Conservation (phyloP, 37 sponge, comb jelly and placozoan species). For the Theonella swinhoei region DNA sequence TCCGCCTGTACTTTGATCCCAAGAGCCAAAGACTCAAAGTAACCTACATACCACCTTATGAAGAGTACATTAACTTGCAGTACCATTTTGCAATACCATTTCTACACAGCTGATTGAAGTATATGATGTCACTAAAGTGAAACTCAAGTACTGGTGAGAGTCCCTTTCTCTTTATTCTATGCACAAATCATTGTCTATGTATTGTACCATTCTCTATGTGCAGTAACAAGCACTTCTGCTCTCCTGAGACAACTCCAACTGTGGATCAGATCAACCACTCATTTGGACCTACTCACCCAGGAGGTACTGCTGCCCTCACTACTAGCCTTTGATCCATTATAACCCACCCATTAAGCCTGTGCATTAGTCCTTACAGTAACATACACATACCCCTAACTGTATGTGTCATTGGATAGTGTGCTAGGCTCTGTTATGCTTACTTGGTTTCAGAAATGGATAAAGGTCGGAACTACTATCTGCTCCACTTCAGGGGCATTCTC, state of each 20-base stretch:
- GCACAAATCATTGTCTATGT: not conserved
- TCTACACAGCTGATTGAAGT: conserved; percentile 81
- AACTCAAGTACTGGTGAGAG: conserved; percentile 81
- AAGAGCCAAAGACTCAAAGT: conserved; percentile 88
- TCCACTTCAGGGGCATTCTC: conserved; percentile 75
- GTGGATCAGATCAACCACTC: conserved; percentile 78
- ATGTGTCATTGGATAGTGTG: no score
- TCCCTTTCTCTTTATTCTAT: not conserved
- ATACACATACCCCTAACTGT: no score
- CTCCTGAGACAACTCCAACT: conserved; percentile 78
- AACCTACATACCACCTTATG: not conserved
- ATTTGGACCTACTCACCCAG: conserved; percentile 91
- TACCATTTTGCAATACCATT: no score
- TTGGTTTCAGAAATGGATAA: conserved; percentile 56
- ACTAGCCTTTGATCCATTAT: no score
- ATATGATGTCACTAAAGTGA: conserved; percentile 85
- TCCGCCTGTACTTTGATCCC: conserved; percentile 84
- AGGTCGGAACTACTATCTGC: conserved; percentile 64
- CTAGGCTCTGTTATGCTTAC: no score
- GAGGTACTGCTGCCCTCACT: conserved; percentile 60
- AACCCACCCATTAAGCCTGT: no score
- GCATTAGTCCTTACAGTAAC: no score
- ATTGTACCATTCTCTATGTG: not conserved
- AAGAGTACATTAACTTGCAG: no score
- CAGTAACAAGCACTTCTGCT: conserved; percentile 81